A percentile compares a stretch with the other conserved stretches of the same genome.
Conservation (phyloP, 2,888 invertebrate genomes). For the Ennomos erosarius region DNA sequence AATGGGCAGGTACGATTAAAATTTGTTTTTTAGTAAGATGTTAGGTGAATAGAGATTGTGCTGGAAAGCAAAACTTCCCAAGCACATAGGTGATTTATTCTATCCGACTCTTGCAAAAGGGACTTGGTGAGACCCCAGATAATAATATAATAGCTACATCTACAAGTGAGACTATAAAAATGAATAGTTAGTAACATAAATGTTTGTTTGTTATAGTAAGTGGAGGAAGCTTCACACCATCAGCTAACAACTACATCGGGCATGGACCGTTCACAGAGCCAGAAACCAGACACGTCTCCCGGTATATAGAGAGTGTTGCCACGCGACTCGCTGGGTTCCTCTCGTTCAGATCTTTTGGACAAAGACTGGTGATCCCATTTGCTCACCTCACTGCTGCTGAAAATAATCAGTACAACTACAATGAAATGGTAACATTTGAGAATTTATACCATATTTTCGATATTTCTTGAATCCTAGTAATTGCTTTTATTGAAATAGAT, state of each 20-base stretch:
- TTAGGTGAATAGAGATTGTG: too few species aligned
- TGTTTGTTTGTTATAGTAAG: conserved; percentile 58
- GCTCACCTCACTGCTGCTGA: conserved; percentile 71
- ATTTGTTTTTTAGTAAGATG: too few species aligned
- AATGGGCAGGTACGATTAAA: conserved; percentile 81
- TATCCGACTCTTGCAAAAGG: too few species aligned
- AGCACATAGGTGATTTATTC: too few species aligned
- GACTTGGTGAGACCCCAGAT: too few species aligned
- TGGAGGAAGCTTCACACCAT: conserved; percentile 73
- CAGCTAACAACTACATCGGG: conserved; percentile 78
- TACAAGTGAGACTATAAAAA: too few species aligned
- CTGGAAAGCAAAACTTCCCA: too few species aligned
- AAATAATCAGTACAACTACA: conserved; percentile 69
- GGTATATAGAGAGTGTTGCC: conserved; percentile 71
- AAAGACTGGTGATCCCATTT: conserved; percentile 85
- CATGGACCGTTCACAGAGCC: conserved; percentile 84
- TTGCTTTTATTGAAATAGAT: too few species aligned
- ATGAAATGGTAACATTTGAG: conserved; percentile 64
- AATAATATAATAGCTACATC: too few species aligned
- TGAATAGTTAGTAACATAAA: too few species aligned
- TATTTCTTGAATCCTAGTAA: too few species aligned
- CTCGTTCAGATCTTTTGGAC: conserved; percentile 88
- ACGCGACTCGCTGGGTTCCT: conserved; percentile 80
- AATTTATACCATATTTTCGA: too few species aligned
- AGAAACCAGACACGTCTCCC: conserved; percentile 77